Evolutionary conservation across 2,888 invertebrate species (phyloP), one percentile per base, ranked within the genome.

Genomic region (Dryocosmus kuriphilus): DNA sequence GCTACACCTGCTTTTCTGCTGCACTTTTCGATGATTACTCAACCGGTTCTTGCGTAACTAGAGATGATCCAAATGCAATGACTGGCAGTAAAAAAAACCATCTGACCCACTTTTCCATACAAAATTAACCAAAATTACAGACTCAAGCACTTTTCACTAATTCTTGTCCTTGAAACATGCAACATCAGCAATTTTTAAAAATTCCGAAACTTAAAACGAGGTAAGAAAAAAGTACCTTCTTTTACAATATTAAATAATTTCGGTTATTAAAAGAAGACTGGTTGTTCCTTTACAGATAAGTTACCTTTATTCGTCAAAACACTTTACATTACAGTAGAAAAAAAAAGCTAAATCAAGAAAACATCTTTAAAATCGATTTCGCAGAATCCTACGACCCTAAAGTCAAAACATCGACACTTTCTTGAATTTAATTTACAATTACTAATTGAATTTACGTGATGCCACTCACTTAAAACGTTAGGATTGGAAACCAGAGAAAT

Each of bases 231-330:
- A 65, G 22, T 22, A 0, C 0, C 19, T 22, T n/a, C 1, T 63
- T 5, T 1, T 6, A 1, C 16, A 62, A 32, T 6, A 30, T 4
- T n/a, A 35, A 22, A 63, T 16, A 63, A 35, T 32, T 61, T 35
- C 22, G 0, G 1, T 16, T n/a, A 3, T 9, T 35, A 62, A 30
- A 35, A 63, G 22, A 63, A 8, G 14, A 11, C n/a, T 8, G 27
- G 19, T 46, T 30, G 51, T 71, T 67, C 41, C 30, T 71, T 51
- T 71, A 71, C 51, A 67, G 71, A 71, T 71, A 71, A 71, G 71
- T 71, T 71, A 71, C 41, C 71, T 30, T 71, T 71, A 71, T 71
- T 71, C 30, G 71, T 51, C 71, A 71, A 71, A 71, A 67, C 27
- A 71, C 27, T 46, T 71, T 71, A 71, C 30, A 71, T 71, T 51